Evolutionary conservation across 1,140 invertebrate species (phyloP).

Genomic region (Drosophila subpulchrella): DNA sequence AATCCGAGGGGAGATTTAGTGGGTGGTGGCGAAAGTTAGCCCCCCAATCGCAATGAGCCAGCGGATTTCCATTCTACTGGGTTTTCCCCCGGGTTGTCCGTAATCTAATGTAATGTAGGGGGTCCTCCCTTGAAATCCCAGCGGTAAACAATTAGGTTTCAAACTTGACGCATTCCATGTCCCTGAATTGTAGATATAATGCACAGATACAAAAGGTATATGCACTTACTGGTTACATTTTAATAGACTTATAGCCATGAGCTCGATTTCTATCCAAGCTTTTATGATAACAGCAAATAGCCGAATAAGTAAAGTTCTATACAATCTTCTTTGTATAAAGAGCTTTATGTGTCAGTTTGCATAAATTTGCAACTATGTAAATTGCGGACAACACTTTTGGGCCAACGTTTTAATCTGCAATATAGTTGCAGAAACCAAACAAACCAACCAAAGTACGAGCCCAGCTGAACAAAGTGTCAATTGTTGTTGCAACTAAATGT

Average conservation of each 20-base stretch:
- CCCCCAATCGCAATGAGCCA: background rate
- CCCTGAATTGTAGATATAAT: background rate
- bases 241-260: no score
- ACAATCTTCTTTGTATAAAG: background rate
- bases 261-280: no score
- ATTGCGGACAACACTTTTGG: background rate
- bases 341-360: background rate
- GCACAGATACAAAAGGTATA: background rate
- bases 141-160: background rate
- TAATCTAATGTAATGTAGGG: background rate
- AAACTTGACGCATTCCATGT: background rate
- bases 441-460: background rate
- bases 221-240: background rate
- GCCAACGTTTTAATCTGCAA: background rate
- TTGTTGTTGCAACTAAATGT: background rate
- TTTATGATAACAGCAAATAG: no score
- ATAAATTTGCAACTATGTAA: background rate
- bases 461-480: background rate
- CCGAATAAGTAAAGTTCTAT: background rate
- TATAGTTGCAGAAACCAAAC: background rate
- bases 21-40: no score
- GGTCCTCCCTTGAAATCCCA: background rate
- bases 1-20: slow-evolving; percentile 16
- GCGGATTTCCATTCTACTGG: background rate
- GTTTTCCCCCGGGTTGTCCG: background rate